Base-by-base conservation (phyloP, 2,113 vertebrate species). In the Callocephalon fimbriatum region DNA sequence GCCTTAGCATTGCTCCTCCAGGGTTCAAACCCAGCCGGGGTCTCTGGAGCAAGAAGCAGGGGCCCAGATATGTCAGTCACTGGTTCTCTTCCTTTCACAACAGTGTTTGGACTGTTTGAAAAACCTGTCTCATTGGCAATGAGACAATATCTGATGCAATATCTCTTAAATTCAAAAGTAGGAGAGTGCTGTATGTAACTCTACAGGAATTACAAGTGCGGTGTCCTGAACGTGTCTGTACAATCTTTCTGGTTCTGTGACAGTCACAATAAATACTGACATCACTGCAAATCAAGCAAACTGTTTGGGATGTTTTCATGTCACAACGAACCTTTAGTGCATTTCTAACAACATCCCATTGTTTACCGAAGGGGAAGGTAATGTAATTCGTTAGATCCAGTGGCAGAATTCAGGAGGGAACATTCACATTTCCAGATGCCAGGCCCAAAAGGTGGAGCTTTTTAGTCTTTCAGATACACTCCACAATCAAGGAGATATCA, bases 191-290 rank as follows among this genome's bases (percentile, higher is more conserved):
- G 87, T 21, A 73, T 29, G 37, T 44, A 75, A 68, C 47, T 44
- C 61, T 48, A 15, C 14, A 42, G 7, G 48, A 84, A 82, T 85
- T 29, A 25, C 66, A 65, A 72, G 19, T 7, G 32, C 16, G 21
- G 44, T 3, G 0, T 86, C 50, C 80, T 77, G 74, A 15, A 50
- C 14, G 22, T 9, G 2, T 61, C 83, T 72, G 40, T 65, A 73
- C 75, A 78, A 95, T 70, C 74, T 93, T 37, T 77, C 85, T 84
- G 71, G 13, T 50, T 74, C 50, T 94, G 66, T 92, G 91, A 78
- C 80, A 71, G 93, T 73, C 82, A 90, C 95, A 95, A 85, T 65
- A 92, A 95, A 84, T 94, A 95, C 74, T 93, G 86, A 91, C 80
- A 93, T 70, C 73, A 11, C 84, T 88, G 65, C 80, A 91, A 94